phyloP scores from a whole-genome alignment of 1,140 invertebrate genomes.

The Drosophila albomicans region DNA sequence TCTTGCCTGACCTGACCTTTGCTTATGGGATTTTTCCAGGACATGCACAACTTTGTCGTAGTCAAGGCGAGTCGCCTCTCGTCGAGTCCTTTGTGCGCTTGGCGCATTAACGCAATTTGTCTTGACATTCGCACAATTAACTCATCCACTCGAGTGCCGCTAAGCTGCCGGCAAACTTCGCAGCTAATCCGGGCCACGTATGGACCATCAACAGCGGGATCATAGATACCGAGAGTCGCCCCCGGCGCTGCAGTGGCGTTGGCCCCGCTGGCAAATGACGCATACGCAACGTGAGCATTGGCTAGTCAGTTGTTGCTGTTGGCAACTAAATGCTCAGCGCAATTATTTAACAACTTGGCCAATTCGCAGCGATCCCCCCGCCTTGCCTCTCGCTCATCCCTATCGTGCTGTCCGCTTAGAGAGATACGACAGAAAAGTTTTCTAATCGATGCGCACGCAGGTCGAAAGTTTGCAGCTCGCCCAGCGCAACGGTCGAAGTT shows the following conservation, averaged over 20 bases:
- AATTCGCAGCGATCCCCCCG: conserved; percentile 48
- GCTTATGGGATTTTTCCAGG: conserved; percentile 46
- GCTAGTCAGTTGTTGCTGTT: not conserved
- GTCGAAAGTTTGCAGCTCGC: conserved; percentile 68
- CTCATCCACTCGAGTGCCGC: conserved; percentile 69
- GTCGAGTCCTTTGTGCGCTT: conserved; percentile 57
- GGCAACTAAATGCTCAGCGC: conserved; percentile 69
- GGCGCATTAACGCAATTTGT: conserved; percentile 82
- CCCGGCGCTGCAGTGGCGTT: not conserved
- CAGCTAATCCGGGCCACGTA: conserved; percentile 69
- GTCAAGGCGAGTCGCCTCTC: not conserved
- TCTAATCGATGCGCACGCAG: conserved; percentile 80
- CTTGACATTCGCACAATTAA: conserved; percentile 84
- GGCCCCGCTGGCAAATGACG: conserved; percentile 48
- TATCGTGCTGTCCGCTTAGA: conserved; percentile 9
- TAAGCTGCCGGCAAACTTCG: conserved; percentile 70
- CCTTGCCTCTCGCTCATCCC: not conserved
- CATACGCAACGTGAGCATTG: conserved; percentile 50
- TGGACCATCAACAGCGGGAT: conserved; percentile 22
- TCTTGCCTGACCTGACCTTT: conserved; percentile 48
- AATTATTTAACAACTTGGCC: conserved; percentile 82
- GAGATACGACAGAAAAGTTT: conserved; percentile 78
- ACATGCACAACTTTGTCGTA: conserved; percentile 30
- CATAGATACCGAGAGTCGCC: not conserved
- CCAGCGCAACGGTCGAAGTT: conserved; percentile 62